Percentiles rank a stretch among this genome's conserved stretches.
These are phyloP conservation scores for Metridium senile DNA, from an alignment of 92 coral and sea anemone species.

Conservation along the genomic window DNA sequence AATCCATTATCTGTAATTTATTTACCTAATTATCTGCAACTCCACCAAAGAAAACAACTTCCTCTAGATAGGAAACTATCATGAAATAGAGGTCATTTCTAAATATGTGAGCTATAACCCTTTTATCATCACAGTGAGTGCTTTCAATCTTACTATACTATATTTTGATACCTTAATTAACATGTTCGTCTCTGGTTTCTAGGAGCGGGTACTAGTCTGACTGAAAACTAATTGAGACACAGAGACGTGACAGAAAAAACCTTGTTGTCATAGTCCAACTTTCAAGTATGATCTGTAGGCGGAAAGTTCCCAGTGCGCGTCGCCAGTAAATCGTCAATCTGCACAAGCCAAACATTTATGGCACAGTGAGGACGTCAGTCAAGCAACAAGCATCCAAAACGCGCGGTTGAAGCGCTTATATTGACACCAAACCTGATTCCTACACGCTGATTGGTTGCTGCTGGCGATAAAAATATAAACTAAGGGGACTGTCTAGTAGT, in stretches of 20 bases:
- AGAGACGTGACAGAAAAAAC: neutral
- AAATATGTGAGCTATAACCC: neutral
- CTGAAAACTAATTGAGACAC: neutral
- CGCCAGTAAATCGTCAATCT: conserved; percentile 18
- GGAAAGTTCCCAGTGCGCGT: neutral
- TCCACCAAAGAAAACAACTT: neutral
- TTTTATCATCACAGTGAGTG: neutral
- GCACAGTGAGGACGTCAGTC: neutral
- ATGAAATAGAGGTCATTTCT: conserved; percentile 6
- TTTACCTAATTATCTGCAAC: neutral
- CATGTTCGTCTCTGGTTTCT: neutral
- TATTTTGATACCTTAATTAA: conserved; percentile 15
- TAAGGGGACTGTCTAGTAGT: conserved; percentile 7
- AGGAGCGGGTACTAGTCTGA: neutral
- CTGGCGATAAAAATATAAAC: neutral
- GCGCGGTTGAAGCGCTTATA: conserved; percentile 26
- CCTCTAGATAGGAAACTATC: neutral
- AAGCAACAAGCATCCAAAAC: conserved; percentile 28
- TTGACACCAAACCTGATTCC: neutral
- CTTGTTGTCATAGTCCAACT: neutral
- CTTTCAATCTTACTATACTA: neutral
- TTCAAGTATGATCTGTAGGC: conserved; percentile 7
- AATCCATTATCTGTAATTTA: conserved; percentile 10
- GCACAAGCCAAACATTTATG: neutral
- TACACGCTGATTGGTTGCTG: conserved; percentile 16